Conservation (phyloP, 2,888 invertebrate species). For the Encarsia formosa region DNA sequence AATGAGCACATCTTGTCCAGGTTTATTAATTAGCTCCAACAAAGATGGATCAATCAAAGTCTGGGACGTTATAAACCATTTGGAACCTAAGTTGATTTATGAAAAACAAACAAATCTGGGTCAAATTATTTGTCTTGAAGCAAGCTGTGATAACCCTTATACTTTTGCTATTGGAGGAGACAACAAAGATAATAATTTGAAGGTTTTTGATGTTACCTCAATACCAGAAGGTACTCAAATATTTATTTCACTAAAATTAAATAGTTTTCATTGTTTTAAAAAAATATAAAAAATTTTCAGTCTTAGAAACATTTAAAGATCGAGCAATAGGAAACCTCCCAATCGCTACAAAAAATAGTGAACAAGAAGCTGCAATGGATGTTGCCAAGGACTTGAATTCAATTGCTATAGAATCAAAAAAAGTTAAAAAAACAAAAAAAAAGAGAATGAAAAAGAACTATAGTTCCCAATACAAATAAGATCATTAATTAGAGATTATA, state of each 20-base stretch:
- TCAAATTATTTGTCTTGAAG: conserved; percentile 66
- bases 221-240: conserved; percentile 57
- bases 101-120: conserved; percentile 59
- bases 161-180: conserved; percentile 82
- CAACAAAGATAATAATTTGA: conserved; percentile 71
- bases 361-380: conserved; percentile 37
- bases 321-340: conserved; percentile 4
- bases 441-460: conserved; percentile 29
- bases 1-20: conserved; percentile 68
- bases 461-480: too few species aligned
- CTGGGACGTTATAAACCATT: conserved; percentile 65
- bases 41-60: conserved; percentile 79
- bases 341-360: neutral
- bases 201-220: conserved; percentile 62
- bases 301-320: conserved; percentile 34
- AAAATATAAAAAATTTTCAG: conserved; percentile 29
- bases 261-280: neutral
- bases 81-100: conserved; percentile 35
- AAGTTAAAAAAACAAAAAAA: conserved; percentile 13
- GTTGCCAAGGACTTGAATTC: conserved; percentile 37
- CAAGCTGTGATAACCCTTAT: conserved; percentile 78
- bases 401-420: conserved; percentile 27
- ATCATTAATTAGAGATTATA: too few species aligned
- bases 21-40: conserved; percentile 73
- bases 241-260: neutral